phyloP scores from a whole-genome alignment of 1,140 invertebrate genomes.

The Pollicipes pollicipes region DNA sequence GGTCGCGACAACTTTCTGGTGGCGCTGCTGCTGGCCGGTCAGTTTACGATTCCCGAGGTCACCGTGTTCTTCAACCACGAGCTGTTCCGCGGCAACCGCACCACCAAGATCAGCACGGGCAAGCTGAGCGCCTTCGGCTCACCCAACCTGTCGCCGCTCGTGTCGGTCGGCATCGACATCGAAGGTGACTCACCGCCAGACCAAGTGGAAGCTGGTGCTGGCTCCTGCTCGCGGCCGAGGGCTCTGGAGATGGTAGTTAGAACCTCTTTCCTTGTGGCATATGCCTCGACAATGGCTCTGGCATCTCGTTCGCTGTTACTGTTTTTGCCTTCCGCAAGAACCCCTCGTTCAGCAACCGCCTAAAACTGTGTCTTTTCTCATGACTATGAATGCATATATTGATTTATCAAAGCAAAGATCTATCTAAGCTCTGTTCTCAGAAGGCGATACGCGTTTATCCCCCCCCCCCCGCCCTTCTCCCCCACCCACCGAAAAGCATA shows the following conservation, averaged over 20 bases:
- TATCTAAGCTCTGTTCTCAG: too few relatives aligned
- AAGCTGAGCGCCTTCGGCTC: conserved; percentile 76
- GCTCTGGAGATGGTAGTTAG: too few relatives aligned
- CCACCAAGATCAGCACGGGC: conserved; percentile 60
- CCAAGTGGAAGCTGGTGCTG: conserved; percentile 7
- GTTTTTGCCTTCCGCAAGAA: too few relatives aligned
- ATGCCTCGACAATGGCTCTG: too few relatives aligned
- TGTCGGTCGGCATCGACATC: conserved; percentile 54
- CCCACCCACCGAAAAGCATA: too few relatives aligned
- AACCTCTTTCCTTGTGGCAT: neutral
- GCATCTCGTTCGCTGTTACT: too few relatives aligned
- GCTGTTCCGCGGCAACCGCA: conserved; percentile 77
- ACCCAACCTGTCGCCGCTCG: conserved; percentile 71
- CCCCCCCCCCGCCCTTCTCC: too few relatives aligned
- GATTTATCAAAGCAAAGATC: too few relatives aligned
- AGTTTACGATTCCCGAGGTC: conserved; percentile 81
- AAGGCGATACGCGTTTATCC: too few relatives aligned
- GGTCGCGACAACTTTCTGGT: conserved; percentile 84
- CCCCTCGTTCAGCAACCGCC: too few relatives aligned
- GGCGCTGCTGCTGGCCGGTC: conserved; percentile 77
- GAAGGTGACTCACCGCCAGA: conserved; percentile 37
- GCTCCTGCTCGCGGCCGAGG: conserved; percentile 13
- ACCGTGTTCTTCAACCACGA: conserved; percentile 77
- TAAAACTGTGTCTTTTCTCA: too few relatives aligned
- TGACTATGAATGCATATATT: too few relatives aligned